These are phyloP conservation scores for Molanna angustata DNA, from an alignment of 2,888 invertebrate species.

Conservation along the genomic window DNA sequence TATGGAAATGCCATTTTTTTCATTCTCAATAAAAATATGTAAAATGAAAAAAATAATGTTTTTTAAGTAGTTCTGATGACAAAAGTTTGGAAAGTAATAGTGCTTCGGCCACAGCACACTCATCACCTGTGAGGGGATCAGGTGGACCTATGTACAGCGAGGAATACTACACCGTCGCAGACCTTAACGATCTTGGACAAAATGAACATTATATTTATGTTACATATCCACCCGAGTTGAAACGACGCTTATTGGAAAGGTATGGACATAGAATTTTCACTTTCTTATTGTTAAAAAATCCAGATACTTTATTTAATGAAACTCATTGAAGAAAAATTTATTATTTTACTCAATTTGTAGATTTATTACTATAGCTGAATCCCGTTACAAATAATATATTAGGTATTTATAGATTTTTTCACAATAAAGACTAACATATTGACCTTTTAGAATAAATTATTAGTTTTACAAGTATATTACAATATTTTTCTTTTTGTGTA, in stretches of 20 bases:
- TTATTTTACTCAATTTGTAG: too few relatives aligned
- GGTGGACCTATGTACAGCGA: slow-evolving; percentile 46
- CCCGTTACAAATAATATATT: too few relatives aligned
- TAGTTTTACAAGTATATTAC: too few relatives aligned
- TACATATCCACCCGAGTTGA: slow-evolving; percentile 83
- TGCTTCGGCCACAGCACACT: slow-evolving; percentile 64
- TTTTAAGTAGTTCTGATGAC: slow-evolving; percentile 60
- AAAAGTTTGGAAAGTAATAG: slow-evolving; percentile 66
- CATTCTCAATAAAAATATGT: too few relatives aligned
- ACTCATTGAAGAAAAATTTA: too few relatives aligned
- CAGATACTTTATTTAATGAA: slow-evolving; percentile 8
- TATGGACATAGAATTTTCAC: slow-evolving; percentile 50
- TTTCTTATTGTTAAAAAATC: slow-evolving; percentile 33
- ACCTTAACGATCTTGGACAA: slow-evolving; percentile 54
- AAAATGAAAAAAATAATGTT: too few relatives aligned
- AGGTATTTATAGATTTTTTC: too few relatives aligned
- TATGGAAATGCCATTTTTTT: too few relatives aligned
- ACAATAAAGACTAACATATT: too few relatives aligned
- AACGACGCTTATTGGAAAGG: slow-evolving; percentile 79
- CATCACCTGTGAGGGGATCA: slow-evolving; percentile 59
- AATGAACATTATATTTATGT: slow-evolving; percentile 84
- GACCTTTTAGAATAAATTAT: too few relatives aligned
- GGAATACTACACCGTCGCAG: slow-evolving; percentile 47
- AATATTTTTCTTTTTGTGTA: slow-evolving; percentile 46
- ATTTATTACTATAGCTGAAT: too few relatives aligned